Base-by-base conservation (phyloP, 92 coral and sea anemone species). In the Umimayanthus kanabou region DNA sequence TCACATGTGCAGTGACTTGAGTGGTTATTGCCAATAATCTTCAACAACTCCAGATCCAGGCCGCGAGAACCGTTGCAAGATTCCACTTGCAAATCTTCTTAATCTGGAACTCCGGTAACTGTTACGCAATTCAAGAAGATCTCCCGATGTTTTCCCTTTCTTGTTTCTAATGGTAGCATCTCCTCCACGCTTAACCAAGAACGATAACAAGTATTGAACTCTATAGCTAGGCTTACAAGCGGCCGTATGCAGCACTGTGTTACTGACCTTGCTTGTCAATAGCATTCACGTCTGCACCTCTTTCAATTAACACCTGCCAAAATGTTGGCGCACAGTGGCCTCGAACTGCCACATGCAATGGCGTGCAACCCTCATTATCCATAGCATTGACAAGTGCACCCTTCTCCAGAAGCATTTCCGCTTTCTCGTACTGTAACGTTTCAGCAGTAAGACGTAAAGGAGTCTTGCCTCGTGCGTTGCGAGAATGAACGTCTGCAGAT, bases 381-480 rank as follows among this genome's bases (percentile, higher is more conserved):
- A 58, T 6, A 16, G 86, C 77, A 81, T 81, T n/a, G 77, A 81
- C 50, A 33, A 50, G 81, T 13, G 85, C 77, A 4, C 77, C 85
- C 29, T 33, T 49, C 77, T 50, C 37, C 47, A 81, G 37, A 4
- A 81, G 40, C 25, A 33, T 26, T 25, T 29, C 5, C 5, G 20
- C 77, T 26, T 10, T 73, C 18, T 73, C 16, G 6, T 5, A 33
- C 39, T 28, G 37, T 73, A 14, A 14, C 15, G 14, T 5, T 73
- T 26, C 42, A 26, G 42, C 77, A 26, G 39, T 15, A 26, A 73
- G 39, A 26, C 29, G 77, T 14, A 73, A 28, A 14, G 77, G 77
- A 28, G 77, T 73, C 26, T 73, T 28, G 40, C 77, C 77, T 73
- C 40, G 18, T 73, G 16, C 5, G 77, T 73, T 73, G 42, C 77